Evolutionary conservation across 2,888 invertebrate genomes (phyloP), one percentile per base, ranked within the genome.

Genomic region (Epinotia ramella): DNA sequence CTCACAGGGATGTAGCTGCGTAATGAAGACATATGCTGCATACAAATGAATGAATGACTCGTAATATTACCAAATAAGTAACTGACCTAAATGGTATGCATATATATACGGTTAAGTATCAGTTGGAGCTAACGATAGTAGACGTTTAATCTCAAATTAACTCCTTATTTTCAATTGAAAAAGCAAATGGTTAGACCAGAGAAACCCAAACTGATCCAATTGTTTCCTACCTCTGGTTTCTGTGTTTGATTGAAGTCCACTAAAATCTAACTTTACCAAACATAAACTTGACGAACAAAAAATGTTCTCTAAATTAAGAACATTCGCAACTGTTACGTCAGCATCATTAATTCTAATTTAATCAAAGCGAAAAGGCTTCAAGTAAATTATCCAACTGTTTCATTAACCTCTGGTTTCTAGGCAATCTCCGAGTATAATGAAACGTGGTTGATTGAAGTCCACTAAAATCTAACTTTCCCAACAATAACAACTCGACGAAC

Each of bases 321-420:
- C 60, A 73, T 67, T 73, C 49, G 60, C 68, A 68, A 73, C 73
- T 64, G 68, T 69, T 73, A 57, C 70, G 63, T 64, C 69, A 60
- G 60, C 59, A 70, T 53, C 72, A 62, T 76, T 65, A 67, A 72
- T 67, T 72, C 46, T 72, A 56, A 74, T 72, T 62, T 67, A 67
- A 76, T 72, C 56, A 57, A 67, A 46, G 56, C 62, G 56, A 40
- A 72, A 76, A 72, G 67, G 66, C 66, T 75, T 65, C 62, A 67
- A 67, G 76, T 67, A 53, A 72, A 72, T 76, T 72, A 1, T 49
- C 49, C 49, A 16, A 49, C 0, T 4, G 16, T 40, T 40, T 40
- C 40, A 9, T 40, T n/a, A n/a, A 1, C 33, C 33, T 33, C 40
- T 40, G 40, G 9, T 40, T 40, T 40, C 40, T 6, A 5, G 53